Evolutionary conservation across 2,888 invertebrate genomes (phyloP), one percentile per base, ranked within the genome.

Genomic region (Drosophila fulvimacula): DNA sequence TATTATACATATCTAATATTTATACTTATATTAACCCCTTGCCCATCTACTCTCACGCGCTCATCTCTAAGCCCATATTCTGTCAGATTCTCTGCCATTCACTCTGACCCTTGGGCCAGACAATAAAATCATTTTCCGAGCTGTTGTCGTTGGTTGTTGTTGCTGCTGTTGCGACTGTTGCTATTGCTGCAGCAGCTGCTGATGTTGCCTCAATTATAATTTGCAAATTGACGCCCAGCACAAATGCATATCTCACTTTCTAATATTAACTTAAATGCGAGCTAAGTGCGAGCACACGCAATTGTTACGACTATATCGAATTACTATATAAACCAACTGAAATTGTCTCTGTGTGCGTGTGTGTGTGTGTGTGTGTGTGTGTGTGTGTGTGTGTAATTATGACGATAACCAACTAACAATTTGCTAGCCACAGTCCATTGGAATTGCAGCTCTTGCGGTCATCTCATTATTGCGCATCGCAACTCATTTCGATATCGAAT

Each of bases 151-250:
- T 42, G 61, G 63, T 73, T 68, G 65, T 59, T 84, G 65, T 41
- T 24, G 21, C 7, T 48, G 48, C 7, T 46, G 46, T 3, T 48
- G 58, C 6, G n/a, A 74, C 48, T 57, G 69, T 56, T 32, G 36
- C 13, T 41, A 6, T 5, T 60, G 61, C 36, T 15, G 59, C 39
- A 27, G 60, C 42, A 34, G 58, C 48, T 49, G 59, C 51, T 52
- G 48, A 36, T 49, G 71, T 56, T 67, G 74, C 69, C 39, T 74
- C 75, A 71, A 80, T 82, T 82, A 74, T 80, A 82, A 78, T 78
- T 75, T 55, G 69, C 52, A 64, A 66, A 68, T 70, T 69, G 63
- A 64, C 70, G 70, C 61, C 67, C 53, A 39, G 44, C 61, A 49
- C 55, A 62, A 72, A 62, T 72, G 49, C 77, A 60, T 57, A 48